Percentiles rank a stretch among this genome's conserved stretches.
Conservation (phyloP, 2,888 invertebrate genomes). For the Carcina quercana region DNA sequence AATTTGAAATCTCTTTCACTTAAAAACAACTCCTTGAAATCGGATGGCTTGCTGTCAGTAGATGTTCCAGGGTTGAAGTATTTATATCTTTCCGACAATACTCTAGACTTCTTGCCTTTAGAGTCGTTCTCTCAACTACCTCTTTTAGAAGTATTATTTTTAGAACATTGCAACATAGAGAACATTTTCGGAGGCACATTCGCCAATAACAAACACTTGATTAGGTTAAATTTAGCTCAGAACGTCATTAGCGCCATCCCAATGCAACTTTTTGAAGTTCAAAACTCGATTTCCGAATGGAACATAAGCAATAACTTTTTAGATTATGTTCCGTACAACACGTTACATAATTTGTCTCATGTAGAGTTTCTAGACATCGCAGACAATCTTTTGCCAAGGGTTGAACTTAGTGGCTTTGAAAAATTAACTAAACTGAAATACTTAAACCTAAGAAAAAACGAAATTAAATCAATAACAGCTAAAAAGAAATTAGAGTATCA, state of each 20-base stretch:
- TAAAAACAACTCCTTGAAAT: constrained; percentile 81
- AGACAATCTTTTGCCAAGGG: constrained; percentile 78
- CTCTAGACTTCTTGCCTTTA: constrained; percentile 81
- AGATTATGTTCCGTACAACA: constrained; percentile 84
- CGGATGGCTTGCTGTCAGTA: constrained; percentile 79
- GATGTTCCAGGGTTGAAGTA: constrained; percentile 85
- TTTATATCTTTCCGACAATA: constrained; percentile 84
- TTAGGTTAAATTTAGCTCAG: constrained; percentile 81
- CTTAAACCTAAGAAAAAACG: constrained; percentile 56
- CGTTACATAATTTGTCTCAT: constrained; percentile 81
- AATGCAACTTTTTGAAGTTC: constrained; percentile 77
- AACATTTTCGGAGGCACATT: constrained; percentile 82
- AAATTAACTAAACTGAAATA: constrained; percentile 51
- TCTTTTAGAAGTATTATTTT: constrained; percentile 81
- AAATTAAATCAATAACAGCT: constrained; percentile 49
- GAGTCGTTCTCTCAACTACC: constrained; percentile 84
- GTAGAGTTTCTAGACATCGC: constrained; percentile 82
- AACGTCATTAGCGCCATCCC: constrained; percentile 81
- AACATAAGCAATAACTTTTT: constrained; percentile 84
- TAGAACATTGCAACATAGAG: constrained; percentile 81
- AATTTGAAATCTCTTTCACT: constrained; percentile 87
- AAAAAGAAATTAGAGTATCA: constrained; percentile 48
- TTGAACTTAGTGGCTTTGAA: constrained; percentile 78
- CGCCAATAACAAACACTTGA: constrained; percentile 82
- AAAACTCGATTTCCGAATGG: constrained; percentile 83